Conservation (phyloP, 2,888 invertebrate genomes). For the Pterostichus niger region DNA sequence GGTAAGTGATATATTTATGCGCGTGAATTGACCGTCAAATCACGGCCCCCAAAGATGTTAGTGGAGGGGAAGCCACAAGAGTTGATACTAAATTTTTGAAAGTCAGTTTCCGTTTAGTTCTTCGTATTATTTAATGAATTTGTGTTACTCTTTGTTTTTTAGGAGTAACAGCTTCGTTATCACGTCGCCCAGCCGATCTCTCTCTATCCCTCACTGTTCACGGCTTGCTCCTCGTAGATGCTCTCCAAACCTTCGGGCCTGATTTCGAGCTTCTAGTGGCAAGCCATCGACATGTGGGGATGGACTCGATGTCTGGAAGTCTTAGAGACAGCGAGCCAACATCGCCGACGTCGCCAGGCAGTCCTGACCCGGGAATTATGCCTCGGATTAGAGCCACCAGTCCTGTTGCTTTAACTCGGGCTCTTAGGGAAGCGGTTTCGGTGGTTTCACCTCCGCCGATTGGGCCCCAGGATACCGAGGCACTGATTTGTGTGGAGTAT, state of each 20-base stretch:
- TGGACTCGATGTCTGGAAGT: constrained; percentile 96
- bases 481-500: constrained; percentile 90
- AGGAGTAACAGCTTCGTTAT: constrained; percentile 89
- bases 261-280: constrained; percentile 97
- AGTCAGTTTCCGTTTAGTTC: no score
- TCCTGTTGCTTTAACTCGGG: constrained; percentile 80
- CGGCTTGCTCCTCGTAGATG: constrained; percentile 95
- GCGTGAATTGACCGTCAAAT: no score
- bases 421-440: constrained; percentile 77
- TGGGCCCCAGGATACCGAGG: constrained; percentile 76
- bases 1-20: no score
- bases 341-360: constrained; percentile 91
- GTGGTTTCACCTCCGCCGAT: constrained; percentile 71
- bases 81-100: no score
- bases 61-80: no score
- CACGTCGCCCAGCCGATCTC: constrained; percentile 86
- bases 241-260: constrained; percentile 95
- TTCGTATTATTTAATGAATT: no score
- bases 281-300: constrained; percentile 95
- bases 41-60: no score
- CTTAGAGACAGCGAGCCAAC: constrained; percentile 95
- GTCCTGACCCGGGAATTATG: constrained; percentile 80
- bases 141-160: no score
- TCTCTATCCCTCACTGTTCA: constrained; percentile 93
- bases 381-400: constrained; percentile 75